These are phyloP conservation scores for Myripristis murdjan DNA, from an alignment of 2,797 vertebrate genomes.

Conservation along the genomic window DNA sequence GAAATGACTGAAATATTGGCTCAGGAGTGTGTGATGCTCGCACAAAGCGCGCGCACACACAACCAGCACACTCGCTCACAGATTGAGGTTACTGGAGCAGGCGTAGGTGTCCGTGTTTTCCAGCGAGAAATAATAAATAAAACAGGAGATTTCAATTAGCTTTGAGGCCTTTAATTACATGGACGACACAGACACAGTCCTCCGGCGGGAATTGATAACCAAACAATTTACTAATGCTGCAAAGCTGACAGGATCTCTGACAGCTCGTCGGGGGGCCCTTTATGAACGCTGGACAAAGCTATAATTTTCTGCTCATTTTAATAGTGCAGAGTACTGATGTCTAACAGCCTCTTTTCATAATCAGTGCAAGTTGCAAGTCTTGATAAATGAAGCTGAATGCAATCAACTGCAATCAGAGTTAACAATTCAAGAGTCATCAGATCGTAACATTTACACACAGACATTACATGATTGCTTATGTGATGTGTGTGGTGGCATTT, in stretches of 20 bases:
- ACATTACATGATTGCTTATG: neutral
- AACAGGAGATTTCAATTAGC: conserved; percentile 12
- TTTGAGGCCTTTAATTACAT: neutral
- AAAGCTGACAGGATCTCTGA: neutral
- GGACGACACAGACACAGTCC: conserved; percentile 16
- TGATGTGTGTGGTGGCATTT: neutral
- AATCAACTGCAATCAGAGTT: neutral
- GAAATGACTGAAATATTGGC: neutral
- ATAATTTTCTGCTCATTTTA: neutral
- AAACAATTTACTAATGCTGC: conserved; percentile 19
- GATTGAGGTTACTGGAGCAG: conserved; percentile 8
- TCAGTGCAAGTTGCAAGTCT: neutral
- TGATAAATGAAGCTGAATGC: neutral
- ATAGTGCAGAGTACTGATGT: neutral
- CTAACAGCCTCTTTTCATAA: neutral
- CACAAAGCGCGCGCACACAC: neutral
- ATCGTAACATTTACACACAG: neutral
- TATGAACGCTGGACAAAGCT: neutral
- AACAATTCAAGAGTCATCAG: neutral
- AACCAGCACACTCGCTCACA: neutral
- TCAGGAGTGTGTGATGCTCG: neutral
- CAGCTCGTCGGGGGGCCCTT: neutral
- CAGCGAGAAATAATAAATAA: neutral
- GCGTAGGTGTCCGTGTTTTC: conserved; percentile 9
- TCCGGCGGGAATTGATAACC: neutral